Base-by-base conservation (phyloP, 2,888 invertebrate species). In the Helleia helle region DNA sequence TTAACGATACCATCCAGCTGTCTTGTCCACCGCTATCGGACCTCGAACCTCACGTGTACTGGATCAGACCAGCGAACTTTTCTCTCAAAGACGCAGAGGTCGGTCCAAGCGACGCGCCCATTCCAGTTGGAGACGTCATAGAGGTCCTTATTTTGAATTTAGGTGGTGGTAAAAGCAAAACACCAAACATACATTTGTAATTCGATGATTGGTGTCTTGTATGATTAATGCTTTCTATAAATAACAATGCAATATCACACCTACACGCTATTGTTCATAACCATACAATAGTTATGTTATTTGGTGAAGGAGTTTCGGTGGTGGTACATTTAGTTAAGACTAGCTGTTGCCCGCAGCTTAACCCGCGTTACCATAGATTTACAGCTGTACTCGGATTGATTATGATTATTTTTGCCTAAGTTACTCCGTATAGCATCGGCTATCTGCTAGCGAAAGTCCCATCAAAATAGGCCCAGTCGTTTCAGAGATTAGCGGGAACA, bases 21-120 rank as follows among this genome's bases (percentile, higher is more conserved):
- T 88, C 90, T 51, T 97, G 97, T 75, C 89, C 89, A n/a, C 88
- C 93, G 31, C 85, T 93, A 41, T 93, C 94, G 25, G 96, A 97
- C 64, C 83, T 95, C 50, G 93, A 93, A 63, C 94, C 96, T 0
- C 90, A 87, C 57, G 87, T 97, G 39, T 88, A 90, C 54, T 97
- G 96, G 96, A 65, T 94, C 46, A 87, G 85, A 58, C 81, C 88
- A 15, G 74, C 69, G 44, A 84, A 85, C 52, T 59, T 63, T 39
- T 69, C 84, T 0, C 40, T 67, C 22, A 66, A 65, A 58, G 76
- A 77, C 36, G 64, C 68, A 1, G 75, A 79, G 51, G 72, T 76
- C 14, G 79, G 76, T 25, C 77, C 79, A 1, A 79, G 71, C 46
- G 83, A 83, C 52, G 71, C 69, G 49, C 74, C 75, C 8, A 67